Base-by-base conservation (phyloP, 2,888 invertebrate genomes). In the Tupiocoris notatus region DNA sequence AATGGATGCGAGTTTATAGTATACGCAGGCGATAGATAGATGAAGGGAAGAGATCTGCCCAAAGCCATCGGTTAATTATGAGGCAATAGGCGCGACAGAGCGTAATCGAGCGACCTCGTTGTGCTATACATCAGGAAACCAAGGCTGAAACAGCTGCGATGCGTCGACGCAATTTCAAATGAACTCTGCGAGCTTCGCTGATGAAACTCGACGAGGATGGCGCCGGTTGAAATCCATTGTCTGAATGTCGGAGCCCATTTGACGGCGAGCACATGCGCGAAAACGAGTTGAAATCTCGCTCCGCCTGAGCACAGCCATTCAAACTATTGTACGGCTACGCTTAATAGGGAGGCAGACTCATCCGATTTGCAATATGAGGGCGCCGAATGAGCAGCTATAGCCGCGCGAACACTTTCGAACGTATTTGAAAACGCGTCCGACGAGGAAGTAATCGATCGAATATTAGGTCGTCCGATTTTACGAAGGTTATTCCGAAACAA, bases 21-120 rank as follows among this genome's bases (percentile, higher is more conserved):
- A n/a, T n/a, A n/a, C n/a, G n/a, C n/a, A n/a, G n/a, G n/a, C n/a
- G n/a, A n/a, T n/a, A n/a, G n/a, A n/a, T n/a, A n/a, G n/a, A n/a
- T n/a, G n/a, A 39, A 12, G 6, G 39, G 39, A 12, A 12, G 6
- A 12, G 39, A 39, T 39, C 39, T 39, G 39, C 39, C 39, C 39
- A 39, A 59, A 59, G 59, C 18, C 59, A 59, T 59, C 18, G 59
- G 59, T 59, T 59, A 59, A 59, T 59, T 59, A 59, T 59, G 59
- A n/a, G 7, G 20, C 59, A 9, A 59, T 59, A n/a, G 59, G 59
- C 59, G 39, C 39, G 59, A 3, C 59, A 59, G 59, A n/a, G 59
- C 59, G 59, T 59, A 59, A 59, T 18, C 17, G 59, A 18, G 7
- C n/a, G 12, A 54, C 9, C 54, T 54, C 54, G 54, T 9, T 54